These are phyloP conservation scores for Propsilocerus akamusi DNA, from an alignment of 1,140 invertebrate species.

Conservation along the genomic window DNA sequence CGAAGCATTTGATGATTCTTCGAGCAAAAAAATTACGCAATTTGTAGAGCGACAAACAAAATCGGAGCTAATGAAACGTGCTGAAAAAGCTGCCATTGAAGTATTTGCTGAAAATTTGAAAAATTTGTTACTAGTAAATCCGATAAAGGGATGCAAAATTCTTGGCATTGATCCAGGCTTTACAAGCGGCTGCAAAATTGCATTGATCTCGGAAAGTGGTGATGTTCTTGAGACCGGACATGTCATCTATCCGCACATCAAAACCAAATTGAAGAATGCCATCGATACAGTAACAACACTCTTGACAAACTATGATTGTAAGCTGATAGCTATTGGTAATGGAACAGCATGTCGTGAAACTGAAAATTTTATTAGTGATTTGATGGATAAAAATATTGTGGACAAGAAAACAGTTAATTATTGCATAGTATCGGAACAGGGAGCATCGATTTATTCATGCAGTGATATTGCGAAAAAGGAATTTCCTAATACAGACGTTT, in stretches of 20 bases:
- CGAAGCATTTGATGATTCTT: conserved; percentile 36
- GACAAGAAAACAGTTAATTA: conserved; percentile 38
- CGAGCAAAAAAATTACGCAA: conserved; percentile 28
- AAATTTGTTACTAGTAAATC: conserved; percentile 56
- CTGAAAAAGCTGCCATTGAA: conserved; percentile 61
- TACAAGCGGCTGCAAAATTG: conserved; percentile 68
- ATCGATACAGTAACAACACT: conserved; percentile 11
- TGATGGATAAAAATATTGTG: conserved; percentile 37
- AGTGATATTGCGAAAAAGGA: conserved; percentile 66
- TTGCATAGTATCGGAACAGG: conserved; percentile 74
- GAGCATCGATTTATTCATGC: conserved; percentile 80
- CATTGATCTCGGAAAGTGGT: conserved; percentile 48
- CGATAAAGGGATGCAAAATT: conserved; percentile 59
- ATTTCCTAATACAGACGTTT: conserved; percentile 62
- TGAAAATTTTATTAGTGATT: conserved; percentile 48
- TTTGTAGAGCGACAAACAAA: conserved; percentile 44
- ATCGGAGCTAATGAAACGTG: conserved; percentile 49
- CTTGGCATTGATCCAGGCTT: conserved; percentile 79
- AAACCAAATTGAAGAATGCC: conserved; percentile 11
- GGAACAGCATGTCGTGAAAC: conserved; percentile 76
- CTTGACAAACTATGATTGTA: conserved; percentile 30
- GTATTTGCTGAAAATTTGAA: conserved; percentile 74
- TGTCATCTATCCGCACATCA: conserved; percentile 44
- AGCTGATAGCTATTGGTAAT: conserved; percentile 69
- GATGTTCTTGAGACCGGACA: conserved; percentile 41